Base-by-base conservation (phyloP, 1,140 invertebrate species). In the Drosophila mauritiana region DNA sequence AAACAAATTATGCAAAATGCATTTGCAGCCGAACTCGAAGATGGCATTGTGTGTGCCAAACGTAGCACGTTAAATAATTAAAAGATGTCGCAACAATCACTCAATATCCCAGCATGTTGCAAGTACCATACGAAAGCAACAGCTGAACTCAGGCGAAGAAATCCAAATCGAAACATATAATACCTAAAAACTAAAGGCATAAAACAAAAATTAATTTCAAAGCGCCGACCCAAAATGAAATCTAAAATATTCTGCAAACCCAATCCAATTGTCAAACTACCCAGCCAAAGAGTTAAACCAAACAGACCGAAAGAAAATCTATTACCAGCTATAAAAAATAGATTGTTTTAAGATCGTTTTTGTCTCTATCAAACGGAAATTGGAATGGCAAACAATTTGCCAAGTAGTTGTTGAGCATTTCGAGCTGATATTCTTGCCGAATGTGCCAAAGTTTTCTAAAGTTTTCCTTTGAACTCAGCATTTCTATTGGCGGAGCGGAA, bases 1-100 rank as follows among this genome's bases (percentile, higher is more conserved):
- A 77, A 80, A 74, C 83, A 89, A 88, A 89, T 88, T 88, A 88
- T 88, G 80, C 64, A 82, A 88, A 89, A 80, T 83, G 83, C 79
- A 88, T 89, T 88, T 88, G 52, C 59, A 73, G 62, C 55, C 56
- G 46, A 58, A 57, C 59, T 57, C 34, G 53, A 75, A 57, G 53
- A 43, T 36, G 34, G 42, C 64, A 70, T 70, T 70, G 67, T 70
- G 67, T 70, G 51, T 36, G 42, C 17, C 67, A 48, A 70, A 70
- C 67, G 68, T 61, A 43, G 69, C 80, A 84, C 73, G 85, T 85
- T 81, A 86, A 86, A 85, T 85, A 80, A 85, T 85, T 85, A 86
- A 63, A 84, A 78, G 80, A 55, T 70, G 65, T 59, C 43, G 46
- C 43, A 69, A 70, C 55, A 65, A 42, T 62, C 67, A 37, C 37